Evolutionary conservation across 2,797 vertebrate species (phyloP).

Genomic region (Danio aesculapii): DNA sequence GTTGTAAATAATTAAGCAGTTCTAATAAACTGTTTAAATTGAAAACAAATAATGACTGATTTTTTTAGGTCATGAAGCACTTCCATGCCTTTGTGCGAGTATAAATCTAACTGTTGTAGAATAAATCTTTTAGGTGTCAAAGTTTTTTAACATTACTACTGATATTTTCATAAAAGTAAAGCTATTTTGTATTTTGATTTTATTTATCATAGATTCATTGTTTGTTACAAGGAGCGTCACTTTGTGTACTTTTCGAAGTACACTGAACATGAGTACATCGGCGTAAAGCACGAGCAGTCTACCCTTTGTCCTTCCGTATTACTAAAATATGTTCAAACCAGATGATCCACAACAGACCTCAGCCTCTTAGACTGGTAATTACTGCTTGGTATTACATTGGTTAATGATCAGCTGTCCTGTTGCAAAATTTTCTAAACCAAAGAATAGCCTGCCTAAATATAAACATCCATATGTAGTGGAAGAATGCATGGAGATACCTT

Average conservation of each 20-base stretch:
- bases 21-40: constrained; percentile 36
- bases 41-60: background rate
- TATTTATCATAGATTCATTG: background rate
- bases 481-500: background rate
- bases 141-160: too few relatives aligned
- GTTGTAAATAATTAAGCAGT: constrained; percentile 43
- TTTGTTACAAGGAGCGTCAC: background rate
- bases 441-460: constrained; percentile 20
- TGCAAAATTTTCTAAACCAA: constrained; percentile 35
- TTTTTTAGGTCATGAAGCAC: background rate
- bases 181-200: background rate
- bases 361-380: constrained; percentile 28
- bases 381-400: constrained; percentile 23
- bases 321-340: constrained; percentile 38
- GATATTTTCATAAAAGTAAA: too few relatives aligned
- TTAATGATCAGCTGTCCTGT: constrained; percentile 44
- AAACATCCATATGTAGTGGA: constrained; percentile 33
- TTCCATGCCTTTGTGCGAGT: background rate
- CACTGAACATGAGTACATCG: background rate
- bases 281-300: background rate
- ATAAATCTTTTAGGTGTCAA: too few relatives aligned
- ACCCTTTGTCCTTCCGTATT: constrained; percentile 34
- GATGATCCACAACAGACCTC: constrained; percentile 15
- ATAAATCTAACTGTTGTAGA: too few relatives aligned
- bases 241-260: constrained; percentile 19